Conservation (phyloP, 1,140 invertebrate genomes). For the Diorhabda sublineata region DNA sequence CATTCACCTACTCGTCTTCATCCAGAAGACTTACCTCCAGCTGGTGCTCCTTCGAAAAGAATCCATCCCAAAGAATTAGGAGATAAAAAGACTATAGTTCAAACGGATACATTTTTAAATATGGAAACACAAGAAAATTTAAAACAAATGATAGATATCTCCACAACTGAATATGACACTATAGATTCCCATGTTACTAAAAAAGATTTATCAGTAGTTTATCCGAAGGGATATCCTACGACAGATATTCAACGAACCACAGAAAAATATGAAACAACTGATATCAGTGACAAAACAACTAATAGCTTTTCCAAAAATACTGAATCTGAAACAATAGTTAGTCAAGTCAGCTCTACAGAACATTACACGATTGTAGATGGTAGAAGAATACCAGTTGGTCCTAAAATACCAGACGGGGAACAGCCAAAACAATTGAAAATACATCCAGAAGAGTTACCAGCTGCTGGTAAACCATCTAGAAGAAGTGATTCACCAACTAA, state of each 20-base stretch:
- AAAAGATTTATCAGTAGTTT: not conserved
- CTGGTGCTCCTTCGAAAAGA: conserved; percentile 12
- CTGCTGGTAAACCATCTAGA: conserved; percentile 6
- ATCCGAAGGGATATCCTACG: not conserved
- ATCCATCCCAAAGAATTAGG: not conserved
- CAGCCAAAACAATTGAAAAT: not conserved
- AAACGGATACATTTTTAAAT: conserved; percentile 24
- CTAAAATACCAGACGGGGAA: not conserved
- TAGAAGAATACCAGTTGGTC: conserved; percentile 12
- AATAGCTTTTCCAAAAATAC: not conserved
- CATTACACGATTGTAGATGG: conserved; percentile 17
- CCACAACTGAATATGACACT: conserved; percentile 1
- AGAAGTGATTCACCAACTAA: not conserved
- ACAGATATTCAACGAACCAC: not conserved
- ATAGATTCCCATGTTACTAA: not conserved
- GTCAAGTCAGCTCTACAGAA: conserved; percentile 12
- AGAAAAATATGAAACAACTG: conserved; percentile 7
- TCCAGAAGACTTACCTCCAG: conserved; percentile 8
- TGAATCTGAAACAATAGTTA: conserved; percentile 18
- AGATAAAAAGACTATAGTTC: conserved; percentile 12
- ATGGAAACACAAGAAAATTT: conserved; percentile 33
- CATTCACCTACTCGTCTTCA: not conserved
- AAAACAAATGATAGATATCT: conserved; percentile 21
- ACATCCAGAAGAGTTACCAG: conserved; percentile 1
- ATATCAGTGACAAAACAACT: conserved; percentile 9